Percentiles rank a stretch among this genome's conserved stretches.
phyloP scores from a whole-genome alignment of 2,113 vertebrate species.

The Oncorhynchus tshawytscha region DNA sequence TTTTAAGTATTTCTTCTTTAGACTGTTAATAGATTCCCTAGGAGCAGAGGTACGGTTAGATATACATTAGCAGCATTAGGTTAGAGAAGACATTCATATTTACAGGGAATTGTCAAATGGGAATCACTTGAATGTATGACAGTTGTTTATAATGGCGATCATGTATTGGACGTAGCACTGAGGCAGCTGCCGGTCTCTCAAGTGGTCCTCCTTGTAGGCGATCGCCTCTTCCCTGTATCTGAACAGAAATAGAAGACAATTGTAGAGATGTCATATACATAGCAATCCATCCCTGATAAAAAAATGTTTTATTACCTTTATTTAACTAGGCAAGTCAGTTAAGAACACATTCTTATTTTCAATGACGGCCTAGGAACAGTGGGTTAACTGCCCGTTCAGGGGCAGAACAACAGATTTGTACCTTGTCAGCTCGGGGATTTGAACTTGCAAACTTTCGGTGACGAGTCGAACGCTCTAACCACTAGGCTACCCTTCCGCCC shows the following conservation, averaged over 20 bases:
- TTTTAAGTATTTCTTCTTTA: constrained; percentile 92
- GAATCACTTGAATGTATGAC: constrained; percentile 93
- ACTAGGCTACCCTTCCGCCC: too few species aligned
- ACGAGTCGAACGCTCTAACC: too few species aligned
- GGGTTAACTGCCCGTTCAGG: too few species aligned
- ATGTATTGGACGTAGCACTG: constrained; percentile 96
- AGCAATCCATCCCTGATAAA: background rate
- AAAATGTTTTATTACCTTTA: too few species aligned
- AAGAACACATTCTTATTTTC: too few species aligned
- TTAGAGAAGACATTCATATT: background rate
- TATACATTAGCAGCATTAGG: background rate
- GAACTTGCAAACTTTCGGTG: too few species aligned
- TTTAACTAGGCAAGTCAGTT: too few species aligned
- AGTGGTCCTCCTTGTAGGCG: constrained; percentile 89
- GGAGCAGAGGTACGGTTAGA: background rate
- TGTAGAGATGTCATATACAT: background rate
- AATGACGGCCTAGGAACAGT: too few species aligned
- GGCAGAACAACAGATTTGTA: too few species aligned
- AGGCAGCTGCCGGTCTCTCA: constrained; percentile 86
- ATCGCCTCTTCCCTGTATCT: constrained; percentile 82
- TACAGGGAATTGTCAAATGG: background rate
- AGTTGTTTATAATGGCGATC: constrained; percentile 97
- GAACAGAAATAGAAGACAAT: background rate
- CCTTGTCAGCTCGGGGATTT: too few species aligned
- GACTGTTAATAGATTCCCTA: constrained; percentile 92